phyloP scores from a whole-genome alignment of 2,113 vertebrate genomes.

The Seriola aureovittata region DNA sequence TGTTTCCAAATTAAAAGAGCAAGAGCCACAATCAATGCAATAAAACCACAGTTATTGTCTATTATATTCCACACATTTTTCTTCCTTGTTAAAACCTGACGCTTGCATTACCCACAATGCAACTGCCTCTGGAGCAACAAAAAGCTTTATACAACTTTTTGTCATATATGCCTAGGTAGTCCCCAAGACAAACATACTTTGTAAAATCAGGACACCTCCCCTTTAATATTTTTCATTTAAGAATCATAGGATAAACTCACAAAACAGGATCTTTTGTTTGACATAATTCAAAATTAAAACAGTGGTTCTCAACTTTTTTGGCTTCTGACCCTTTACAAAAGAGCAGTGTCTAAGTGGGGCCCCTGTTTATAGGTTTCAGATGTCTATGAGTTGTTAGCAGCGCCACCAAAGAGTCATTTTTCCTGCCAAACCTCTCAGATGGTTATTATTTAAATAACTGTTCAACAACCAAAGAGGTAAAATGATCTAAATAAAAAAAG shows the following conservation, averaged over 20 bases:
- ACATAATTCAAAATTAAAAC: not conserved
- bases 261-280: not conserved
- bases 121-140: not conserved
- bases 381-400: too few relatives aligned
- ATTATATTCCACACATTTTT: not conserved
- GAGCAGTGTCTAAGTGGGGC: not conserved
- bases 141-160: not conserved
- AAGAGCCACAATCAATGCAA: too few relatives aligned
- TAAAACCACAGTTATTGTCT: not conserved
- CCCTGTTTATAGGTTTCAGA: too few relatives aligned
- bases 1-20: too few relatives aligned
- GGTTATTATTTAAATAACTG: not conserved
- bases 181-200: not conserved
- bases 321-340: not conserved
- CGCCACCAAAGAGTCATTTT: not conserved
- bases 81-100: not conserved
- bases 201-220: not conserved
- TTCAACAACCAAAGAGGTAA: not conserved
- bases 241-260: not conserved
- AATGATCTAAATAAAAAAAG: not conserved
- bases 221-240: not conserved
- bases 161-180: not conserved
- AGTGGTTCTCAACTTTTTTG: not conserved
- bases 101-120: not conserved
- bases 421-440: not conserved